Evolutionary conservation across 2,113 vertebrate genomes (phyloP), one percentile per base, ranked within the genome.

Genomic region (Hyperopisus bebe): DNA sequence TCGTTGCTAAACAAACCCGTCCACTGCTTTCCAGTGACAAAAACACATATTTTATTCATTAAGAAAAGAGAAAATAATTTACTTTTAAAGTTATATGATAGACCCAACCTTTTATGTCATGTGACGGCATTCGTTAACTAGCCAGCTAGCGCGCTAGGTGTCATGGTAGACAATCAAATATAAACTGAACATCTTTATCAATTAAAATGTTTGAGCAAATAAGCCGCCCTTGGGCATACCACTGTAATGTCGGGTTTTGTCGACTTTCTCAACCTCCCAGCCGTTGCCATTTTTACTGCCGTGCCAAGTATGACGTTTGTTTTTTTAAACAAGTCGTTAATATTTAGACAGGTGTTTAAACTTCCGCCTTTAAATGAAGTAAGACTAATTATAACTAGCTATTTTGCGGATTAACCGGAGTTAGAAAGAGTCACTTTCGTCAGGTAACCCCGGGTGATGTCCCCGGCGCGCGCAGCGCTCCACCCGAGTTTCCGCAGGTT

Each of bases 1-100:
- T 95, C 94, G 21, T 86, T 94, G 7, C 89, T 66, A 86, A 96
- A 96, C 46, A 96, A 91, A 0, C 92, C 91, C 0, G 90, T 92
- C 95, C 94, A 94, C 94, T 95, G 84, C 31, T 48, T 47, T 27
- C 31, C 35, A 42, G 8, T 17, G 17, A 46, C 5, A 48, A 24
- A 86, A 35, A 58, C 2, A 5, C 51, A 44, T 11, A 17, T 70
- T 70, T 70, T 31, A 31, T 70, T 70, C 3, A 55, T 85, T 46
- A 51, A 35, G 11, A 21, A 31, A 70, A 24, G 1, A 8, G 3
- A 8, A 47, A 51, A 50, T 8, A 0, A n/a, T 48, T 48, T 10
- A 48, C 82, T 31, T 31, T 27, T n/a, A 39, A 21, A 53, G 19
- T 39, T 3, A 17, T 21, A 31, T 51, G 31, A 88, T 35, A 55